Base-by-base conservation (phyloP, 2,113 vertebrate genomes). In the Campylorhamphus procurvoides region DNA sequence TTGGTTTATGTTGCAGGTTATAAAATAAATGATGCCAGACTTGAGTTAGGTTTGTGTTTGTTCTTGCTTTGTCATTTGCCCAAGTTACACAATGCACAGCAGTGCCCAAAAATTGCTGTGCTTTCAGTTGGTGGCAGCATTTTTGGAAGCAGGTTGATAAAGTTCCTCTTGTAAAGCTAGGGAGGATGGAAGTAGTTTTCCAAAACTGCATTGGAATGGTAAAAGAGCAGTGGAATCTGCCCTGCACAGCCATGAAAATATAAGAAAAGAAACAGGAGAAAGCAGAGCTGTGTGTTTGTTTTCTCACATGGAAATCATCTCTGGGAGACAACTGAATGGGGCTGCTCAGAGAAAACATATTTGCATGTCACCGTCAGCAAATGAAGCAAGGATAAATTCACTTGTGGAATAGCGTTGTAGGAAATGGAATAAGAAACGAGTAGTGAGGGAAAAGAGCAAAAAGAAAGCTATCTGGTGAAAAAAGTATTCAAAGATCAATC, bases 161-260 rank as follows among this genome's bases (percentile, higher is more conserved):
- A 82, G 19, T 27, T n/a, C 27, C 60, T 60, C 12, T n/a, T 71
- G 37, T 49, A 10, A 64, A 75, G 25, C 1, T 6, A 4, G 5
- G 14, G 20, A 60, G 10, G 35, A 28, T 27, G 69, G 40, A 33
- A 44, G 20, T 12, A 33, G 15, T 59, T 88, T 40, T 73, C 69
- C 19, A 42, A 33, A 75, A 39, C 13, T 86, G 18, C 18, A 3
- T 2, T 93, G 81, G 14, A 19, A 8, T 69, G 25, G 53, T 77
- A 33, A 59, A 69, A 71, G 27, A 73, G 22, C 59, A 37, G 37
- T 28, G 13, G 33, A 42, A 42, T 56, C 56, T 29, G 28, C 52
- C 1, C 0, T 18, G 25, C 47, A 4, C 42, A 55, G 12, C 53
- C 14, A 9, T 3, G 5, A n/a, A 29, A 83, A 40, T 25, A 12